These are phyloP conservation scores for Ditula angustiorana DNA, from an alignment of 2,888 invertebrate genomes.

Conservation along the genomic window DNA sequence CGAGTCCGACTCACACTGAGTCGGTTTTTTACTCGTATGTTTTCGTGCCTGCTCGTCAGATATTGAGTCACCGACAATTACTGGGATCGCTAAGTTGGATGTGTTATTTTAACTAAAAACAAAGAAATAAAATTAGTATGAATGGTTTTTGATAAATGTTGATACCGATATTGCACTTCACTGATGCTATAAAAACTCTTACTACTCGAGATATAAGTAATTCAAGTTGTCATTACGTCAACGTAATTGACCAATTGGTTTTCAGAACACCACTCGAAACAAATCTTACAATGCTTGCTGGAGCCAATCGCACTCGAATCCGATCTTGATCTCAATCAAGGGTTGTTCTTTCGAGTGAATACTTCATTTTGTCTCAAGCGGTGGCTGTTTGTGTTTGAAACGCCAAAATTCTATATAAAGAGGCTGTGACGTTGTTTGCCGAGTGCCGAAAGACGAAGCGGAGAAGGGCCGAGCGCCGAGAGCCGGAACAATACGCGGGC, in stretches of 20 bases:
- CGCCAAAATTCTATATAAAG: constrained; percentile 67
- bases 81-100: too few relatives aligned
- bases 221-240: not conserved
- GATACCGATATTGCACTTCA: not conserved
- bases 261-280: constrained; percentile 18
- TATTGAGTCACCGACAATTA: too few relatives aligned
- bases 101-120: too few relatives aligned
- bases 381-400: constrained; percentile 42
- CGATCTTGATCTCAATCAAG: constrained; percentile 20
- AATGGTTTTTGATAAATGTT: not conserved
- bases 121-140: not conserved
- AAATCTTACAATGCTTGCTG: constrained; percentile 14
- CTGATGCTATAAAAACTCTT: not conserved
- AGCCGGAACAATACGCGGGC: constrained; percentile 10
- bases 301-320: constrained; percentile 18
- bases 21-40: too few relatives aligned
- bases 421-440: constrained; percentile 65
- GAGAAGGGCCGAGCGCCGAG: constrained; percentile 46
- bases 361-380: constrained; percentile 21
- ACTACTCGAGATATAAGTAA: not conserved
- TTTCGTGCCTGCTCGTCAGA: too few relatives aligned
- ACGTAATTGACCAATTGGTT: constrained; percentile 21
- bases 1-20: too few relatives aligned
- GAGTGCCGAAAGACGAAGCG: constrained; percentile 53
- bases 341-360: constrained; percentile 25